A percentile compares a stretch with the other conserved stretches of the same genome.
phyloP scores from a whole-genome alignment of 2,797 vertebrate species.

The Pseudocheirus occidentalis region DNA sequence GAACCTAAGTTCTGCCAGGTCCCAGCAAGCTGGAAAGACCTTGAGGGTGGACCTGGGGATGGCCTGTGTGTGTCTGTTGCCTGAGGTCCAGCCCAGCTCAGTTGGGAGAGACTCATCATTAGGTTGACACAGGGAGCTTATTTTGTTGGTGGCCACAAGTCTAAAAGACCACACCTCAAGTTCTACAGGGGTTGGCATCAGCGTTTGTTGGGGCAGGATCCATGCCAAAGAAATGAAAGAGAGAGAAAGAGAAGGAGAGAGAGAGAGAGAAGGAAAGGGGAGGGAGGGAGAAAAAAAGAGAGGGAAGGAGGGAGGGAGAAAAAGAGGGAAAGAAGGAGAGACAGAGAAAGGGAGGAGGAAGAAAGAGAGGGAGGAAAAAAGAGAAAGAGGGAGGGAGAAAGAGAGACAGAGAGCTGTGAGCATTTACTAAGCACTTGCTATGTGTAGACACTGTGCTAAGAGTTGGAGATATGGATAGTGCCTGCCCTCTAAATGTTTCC shows the following conservation, averaged over 20 bases:
- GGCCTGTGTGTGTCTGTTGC: background rate
- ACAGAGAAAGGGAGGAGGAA: too few relatives aligned
- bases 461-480: background rate
- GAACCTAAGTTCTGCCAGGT: background rate
- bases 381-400: background rate
- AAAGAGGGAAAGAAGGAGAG: too few relatives aligned
- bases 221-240: slow-evolving; percentile 65
- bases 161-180: slow-evolving; percentile 57
- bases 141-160: background rate
- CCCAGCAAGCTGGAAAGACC: background rate
- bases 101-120: background rate
- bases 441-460: background rate
- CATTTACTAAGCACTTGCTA: background rate
- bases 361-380: too few relatives aligned
- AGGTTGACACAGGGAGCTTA: background rate
- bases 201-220: slow-evolving; percentile 74
- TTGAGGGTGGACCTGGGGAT: background rate
- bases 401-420: background rate
- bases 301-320: too few relatives aligned
- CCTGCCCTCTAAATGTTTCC: background rate
- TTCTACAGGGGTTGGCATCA: slow-evolving; percentile 60
- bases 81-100: background rate
- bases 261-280: too few relatives aligned
- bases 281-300: background rate
- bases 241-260: background rate